These are phyloP conservation scores for Eciton burchellii DNA, from an alignment of 1,140 invertebrate species.

Conservation along the genomic window DNA sequence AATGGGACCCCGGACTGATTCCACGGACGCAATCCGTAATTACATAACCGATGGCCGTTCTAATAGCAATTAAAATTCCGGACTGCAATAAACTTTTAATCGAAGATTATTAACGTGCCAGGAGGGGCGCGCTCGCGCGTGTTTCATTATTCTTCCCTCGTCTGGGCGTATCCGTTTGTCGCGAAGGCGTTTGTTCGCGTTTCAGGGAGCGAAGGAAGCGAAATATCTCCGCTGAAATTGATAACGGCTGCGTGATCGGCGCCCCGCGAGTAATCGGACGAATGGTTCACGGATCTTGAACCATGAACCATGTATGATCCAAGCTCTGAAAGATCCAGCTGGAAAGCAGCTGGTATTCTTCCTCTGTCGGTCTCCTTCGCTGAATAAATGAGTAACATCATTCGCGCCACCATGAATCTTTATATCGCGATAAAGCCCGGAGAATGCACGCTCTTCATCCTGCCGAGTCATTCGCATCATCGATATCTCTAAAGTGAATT, in stretches of 20 bases:
- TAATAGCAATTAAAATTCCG: conserved; percentile 76
- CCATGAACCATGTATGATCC: too few species aligned
- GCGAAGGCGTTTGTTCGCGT: neutral
- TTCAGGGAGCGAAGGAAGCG: neutral
- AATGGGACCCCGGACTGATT: conserved; percentile 29
- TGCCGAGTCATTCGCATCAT: conserved; percentile 13
- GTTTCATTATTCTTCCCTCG: conserved; percentile 51
- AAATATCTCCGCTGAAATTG: neutral
- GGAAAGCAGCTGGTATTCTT: too few species aligned
- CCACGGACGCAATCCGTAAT: conserved; percentile 60
- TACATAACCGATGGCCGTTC: conserved; percentile 65
- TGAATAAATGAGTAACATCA: too few species aligned
- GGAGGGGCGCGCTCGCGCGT: neutral
- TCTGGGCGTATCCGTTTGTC: conserved; percentile 11
- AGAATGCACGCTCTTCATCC: too few species aligned
- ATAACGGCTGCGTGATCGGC: neutral
- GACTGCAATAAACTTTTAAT: conserved; percentile 70
- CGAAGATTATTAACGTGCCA: conserved; percentile 64
- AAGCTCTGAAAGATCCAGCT: too few species aligned
- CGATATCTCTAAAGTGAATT: conserved; percentile 19
- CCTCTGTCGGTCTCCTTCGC: too few species aligned
- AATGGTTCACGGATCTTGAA: too few species aligned
- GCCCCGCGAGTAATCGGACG: too few species aligned
- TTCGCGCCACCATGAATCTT: too few species aligned
- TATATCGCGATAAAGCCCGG: too few species aligned